Evolutionary conservation across 2,888 invertebrate genomes (phyloP), one percentile per base, ranked within the genome.

Genomic region (Amitus sp.): DNA sequence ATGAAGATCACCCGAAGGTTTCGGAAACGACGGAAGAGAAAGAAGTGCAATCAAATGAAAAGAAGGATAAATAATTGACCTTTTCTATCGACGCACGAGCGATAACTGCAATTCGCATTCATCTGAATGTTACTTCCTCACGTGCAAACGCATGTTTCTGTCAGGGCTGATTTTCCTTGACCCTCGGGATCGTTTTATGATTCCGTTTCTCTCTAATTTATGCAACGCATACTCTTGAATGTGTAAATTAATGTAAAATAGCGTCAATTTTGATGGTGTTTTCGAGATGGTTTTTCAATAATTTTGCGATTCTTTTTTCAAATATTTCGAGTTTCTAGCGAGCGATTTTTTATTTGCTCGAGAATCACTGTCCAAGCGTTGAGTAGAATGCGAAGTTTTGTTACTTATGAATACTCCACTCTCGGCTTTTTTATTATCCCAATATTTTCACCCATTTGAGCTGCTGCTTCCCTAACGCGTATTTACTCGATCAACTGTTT

Each of bases 1-100:
- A 91, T 78, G 90, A 90, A 81, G 91, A 91, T 82, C 87, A 88
- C 80, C 88, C 90, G 60, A 78, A 72, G 70, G 58, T 13, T 2
- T 15, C 80, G 67, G 70, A 82, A 73, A 73, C 67, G 19, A 40
- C 47, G 12, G 40, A 49, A 13, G 27, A 48, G 12, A 46, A 51
- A 18, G 33, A 48, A 12, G 12, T 30, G 1, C 39, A 54, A 52
- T 47, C 52, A 52, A 75, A 74, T 13, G 62, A 61, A 5, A 76
- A 74, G 53, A 78, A 79, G 43, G 77, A 77, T 15, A 76, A 77
- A 70, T 79, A 75, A 73, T 23, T 60, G 37, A 37, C 3, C 3
- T 37, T 37, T 5, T 12, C 4, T 9, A 57, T 20, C 47, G 55
- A 46, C 56, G 56, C 62, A 62, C 17, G 17, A 50, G 30, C 40